Evolutionary conservation across 2,888 invertebrate species (phyloP).

Genomic region (Leucania comma): DNA sequence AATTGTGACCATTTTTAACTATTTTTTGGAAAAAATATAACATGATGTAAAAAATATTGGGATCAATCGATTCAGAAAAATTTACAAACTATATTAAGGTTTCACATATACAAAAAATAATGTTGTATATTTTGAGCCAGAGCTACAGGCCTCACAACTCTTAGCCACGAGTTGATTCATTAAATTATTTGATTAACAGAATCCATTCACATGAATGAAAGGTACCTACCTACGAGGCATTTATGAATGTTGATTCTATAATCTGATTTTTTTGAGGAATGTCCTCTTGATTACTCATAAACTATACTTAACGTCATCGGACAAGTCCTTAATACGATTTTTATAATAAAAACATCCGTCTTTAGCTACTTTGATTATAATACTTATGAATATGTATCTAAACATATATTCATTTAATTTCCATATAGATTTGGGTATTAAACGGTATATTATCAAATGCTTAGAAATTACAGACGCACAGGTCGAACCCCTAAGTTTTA

Average conservation of each 20-base stretch:
- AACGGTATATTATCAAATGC: neutral
- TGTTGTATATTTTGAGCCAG: too few species aligned
- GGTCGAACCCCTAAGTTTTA: too few species aligned
- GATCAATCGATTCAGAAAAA: too few species aligned
- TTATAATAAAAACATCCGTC: slow-evolving; percentile 20
- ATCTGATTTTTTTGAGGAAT: slow-evolving; percentile 25
- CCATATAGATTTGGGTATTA: slow-evolving; percentile 16
- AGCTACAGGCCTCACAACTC: too few species aligned
- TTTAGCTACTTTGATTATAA: slow-evolving; percentile 3
- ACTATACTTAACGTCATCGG: slow-evolving; percentile 27
- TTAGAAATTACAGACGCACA: too few species aligned
- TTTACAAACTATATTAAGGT: too few species aligned
- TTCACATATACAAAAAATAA: too few species aligned
- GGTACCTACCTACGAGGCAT: neutral
- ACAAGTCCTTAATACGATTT: slow-evolving; percentile 12
- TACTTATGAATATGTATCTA: slow-evolving; percentile 7
- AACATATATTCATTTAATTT: slow-evolving; percentile 6
- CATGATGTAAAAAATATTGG: too few species aligned
- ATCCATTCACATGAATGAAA: neutral
- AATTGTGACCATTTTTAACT: too few species aligned
- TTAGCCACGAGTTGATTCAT: neutral
- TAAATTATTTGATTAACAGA: neutral
- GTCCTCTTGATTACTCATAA: slow-evolving; percentile 23
- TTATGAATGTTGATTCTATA: neutral
- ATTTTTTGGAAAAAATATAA: too few species aligned